Evolutionary conservation across 2,113 vertebrate species (phyloP).

Genomic region (Myocastor coypus): DNA sequence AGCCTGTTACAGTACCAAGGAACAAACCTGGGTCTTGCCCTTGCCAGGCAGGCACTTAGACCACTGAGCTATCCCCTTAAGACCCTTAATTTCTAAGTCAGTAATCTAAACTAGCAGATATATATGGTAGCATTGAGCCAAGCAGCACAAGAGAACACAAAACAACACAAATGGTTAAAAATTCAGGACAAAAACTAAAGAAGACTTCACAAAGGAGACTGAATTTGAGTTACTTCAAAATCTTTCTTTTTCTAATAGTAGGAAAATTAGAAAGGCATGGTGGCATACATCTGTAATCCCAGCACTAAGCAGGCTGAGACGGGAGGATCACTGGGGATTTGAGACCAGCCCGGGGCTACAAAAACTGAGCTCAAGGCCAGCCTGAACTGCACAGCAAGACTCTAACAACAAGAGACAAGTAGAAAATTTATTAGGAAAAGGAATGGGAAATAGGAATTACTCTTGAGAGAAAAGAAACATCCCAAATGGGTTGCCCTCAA

Average conservation of each 20-base stretch:
- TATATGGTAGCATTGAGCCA: not conserved
- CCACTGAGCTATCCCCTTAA: no score
- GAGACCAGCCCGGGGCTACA: no score
- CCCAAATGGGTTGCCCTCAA: not conserved
- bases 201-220: not conserved
- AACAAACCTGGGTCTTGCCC: no score
- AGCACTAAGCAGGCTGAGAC: no score
- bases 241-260: not conserved
- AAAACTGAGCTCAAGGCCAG: no score
- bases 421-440: not conserved
- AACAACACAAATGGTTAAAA: not conserved
- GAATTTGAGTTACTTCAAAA: not conserved
- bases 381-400: no score
- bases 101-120: not conserved
- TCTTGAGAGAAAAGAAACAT: not conserved
- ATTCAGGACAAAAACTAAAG: not conserved
- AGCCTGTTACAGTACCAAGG: no score
- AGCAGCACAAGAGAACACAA: not conserved
- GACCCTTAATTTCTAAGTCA: not conserved
- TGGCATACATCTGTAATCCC: no score
- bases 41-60: no score
- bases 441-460: not conserved
- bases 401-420: not conserved
- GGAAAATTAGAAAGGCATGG: not conserved
- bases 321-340: no score